A percentile compares a stretch with the other conserved stretches of the same genome.
These are phyloP conservation scores for Umimayanthus chanpuru DNA, from an alignment of 92 coral and sea anemone genomes.

Conservation along the genomic window DNA sequence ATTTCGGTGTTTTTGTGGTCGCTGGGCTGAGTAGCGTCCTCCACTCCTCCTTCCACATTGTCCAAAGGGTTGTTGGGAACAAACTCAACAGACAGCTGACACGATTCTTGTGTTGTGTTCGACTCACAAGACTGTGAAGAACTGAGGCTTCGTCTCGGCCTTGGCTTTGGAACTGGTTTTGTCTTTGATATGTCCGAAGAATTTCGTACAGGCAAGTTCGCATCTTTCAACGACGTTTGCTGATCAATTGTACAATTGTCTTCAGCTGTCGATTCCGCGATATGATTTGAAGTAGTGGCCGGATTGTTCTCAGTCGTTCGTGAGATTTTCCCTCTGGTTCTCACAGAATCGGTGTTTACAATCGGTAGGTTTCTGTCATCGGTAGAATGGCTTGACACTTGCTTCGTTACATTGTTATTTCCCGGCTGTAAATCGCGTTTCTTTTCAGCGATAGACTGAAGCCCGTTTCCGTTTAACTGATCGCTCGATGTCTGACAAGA, in stretches of 20 bases:
- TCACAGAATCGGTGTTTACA: slow-evolving; percentile 21
- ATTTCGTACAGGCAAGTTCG: not conserved
- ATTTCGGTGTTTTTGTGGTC: slow-evolving; percentile 1
- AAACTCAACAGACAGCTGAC: not conserved
- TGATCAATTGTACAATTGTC: slow-evolving; percentile 14
- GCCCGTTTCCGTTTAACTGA: slow-evolving; percentile 31
- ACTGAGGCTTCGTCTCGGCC: slow-evolving; percentile 50
- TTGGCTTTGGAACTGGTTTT: slow-evolving; percentile 69
- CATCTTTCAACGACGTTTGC: slow-evolving; percentile 29
- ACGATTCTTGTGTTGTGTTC: not conserved
- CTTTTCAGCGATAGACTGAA: slow-evolving; percentile 36
- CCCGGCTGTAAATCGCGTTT: slow-evolving; percentile 22
- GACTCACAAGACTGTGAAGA: not conserved
- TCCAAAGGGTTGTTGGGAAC: not conserved
- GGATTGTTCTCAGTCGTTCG: slow-evolving; percentile 8
- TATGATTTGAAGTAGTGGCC: slow-evolving; percentile 19
- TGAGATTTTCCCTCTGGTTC: not conserved
- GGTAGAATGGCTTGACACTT: slow-evolving; percentile 2
- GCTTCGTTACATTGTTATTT: not conserved
- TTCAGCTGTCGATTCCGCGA: slow-evolving; percentile 15
- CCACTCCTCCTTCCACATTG: not conserved
- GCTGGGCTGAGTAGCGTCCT: slow-evolving; percentile 1
- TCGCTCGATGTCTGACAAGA: slow-evolving; percentile 15
- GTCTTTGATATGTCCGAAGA: slow-evolving; percentile 47
- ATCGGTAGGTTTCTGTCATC: slow-evolving; percentile 15